Conservation (phyloP, 2,888 invertebrate genomes). For the Tetheella fluctuosa region DNA sequence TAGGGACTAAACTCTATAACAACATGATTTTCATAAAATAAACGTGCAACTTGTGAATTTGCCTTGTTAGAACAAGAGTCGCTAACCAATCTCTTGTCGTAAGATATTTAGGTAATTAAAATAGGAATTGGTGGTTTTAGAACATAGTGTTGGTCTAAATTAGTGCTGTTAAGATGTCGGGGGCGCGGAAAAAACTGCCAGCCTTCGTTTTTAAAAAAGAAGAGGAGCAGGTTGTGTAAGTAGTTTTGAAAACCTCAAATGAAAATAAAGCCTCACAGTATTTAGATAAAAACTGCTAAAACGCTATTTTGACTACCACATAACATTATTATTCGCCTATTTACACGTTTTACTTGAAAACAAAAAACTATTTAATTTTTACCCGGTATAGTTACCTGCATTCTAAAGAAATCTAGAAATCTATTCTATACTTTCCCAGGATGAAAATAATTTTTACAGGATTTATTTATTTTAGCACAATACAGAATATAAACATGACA, state of each 20-base stretch:
- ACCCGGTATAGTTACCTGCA: no score
- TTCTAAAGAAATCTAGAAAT: no score
- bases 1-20: neutral
- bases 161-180: slow-evolving; percentile 58
- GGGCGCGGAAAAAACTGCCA: slow-evolving; percentile 64
- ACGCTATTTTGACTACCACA: neutral
- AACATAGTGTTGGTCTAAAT: slow-evolving; percentile 12
- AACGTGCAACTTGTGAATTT: slow-evolving; percentile 25
- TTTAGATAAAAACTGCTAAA: neutral
- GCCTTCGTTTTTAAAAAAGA: slow-evolving; percentile 64
- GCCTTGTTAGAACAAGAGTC: slow-evolving; percentile 36
- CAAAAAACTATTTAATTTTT: no score
- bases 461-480: no score
- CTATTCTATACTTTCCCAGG: no score
- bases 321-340: neutral
- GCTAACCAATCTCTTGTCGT: slow-evolving; percentile 32
- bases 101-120: slow-evolving; percentile 29
- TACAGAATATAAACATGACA: no score
- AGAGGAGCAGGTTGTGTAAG: slow-evolving; percentile 75
- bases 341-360: neutral
- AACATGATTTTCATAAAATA: slow-evolving; percentile 31
- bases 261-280: neutral
- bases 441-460: no score
- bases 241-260: slow-evolving; percentile 19
- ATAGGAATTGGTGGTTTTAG: neutral